Conservation (phyloP, 2,113 vertebrate species). For the Pitta sordida region DNA sequence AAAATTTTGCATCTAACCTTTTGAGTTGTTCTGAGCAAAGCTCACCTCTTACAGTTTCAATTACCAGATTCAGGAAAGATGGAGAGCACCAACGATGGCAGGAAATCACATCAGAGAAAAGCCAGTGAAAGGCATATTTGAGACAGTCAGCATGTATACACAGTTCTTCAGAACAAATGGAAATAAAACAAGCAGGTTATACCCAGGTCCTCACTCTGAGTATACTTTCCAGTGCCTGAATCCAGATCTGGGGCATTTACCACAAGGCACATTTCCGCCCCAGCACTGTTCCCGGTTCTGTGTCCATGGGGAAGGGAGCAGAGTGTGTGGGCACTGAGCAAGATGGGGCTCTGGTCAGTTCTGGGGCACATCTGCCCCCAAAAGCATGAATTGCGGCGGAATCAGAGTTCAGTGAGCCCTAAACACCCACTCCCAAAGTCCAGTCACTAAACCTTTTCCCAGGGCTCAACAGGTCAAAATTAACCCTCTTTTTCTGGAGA, state of each 20-base stretch:
- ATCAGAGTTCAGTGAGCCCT: neutral
- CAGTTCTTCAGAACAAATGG: neutral
- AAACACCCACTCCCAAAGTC: neutral
- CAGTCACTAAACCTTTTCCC: neutral
- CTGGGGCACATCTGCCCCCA: accelerated
- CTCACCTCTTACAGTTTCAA: accelerated
- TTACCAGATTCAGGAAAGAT: neutral
- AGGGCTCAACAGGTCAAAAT: neutral
- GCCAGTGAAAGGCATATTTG: accelerated
- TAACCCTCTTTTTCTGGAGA: neutral
- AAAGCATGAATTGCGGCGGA: accelerated
- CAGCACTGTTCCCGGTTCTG: accelerated
- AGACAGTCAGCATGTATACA: accelerated
- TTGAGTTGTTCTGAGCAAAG: neutral
- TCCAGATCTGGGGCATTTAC: accelerated
- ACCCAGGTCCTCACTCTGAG: neutral
- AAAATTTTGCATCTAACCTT: neutral
- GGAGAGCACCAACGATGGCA: neutral
- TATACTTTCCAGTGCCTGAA: neutral
- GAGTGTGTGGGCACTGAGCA: accelerated
- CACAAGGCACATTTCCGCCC: accelerated
- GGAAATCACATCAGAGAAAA: neutral
- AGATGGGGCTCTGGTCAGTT: neutral
- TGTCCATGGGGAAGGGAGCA: accelerated
- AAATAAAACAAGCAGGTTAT: neutral